Percentiles rank a stretch among this genome's conserved stretches.
Conservation (phyloP, 2,888 invertebrate species). For the Eumerus sabulonum region DNA sequence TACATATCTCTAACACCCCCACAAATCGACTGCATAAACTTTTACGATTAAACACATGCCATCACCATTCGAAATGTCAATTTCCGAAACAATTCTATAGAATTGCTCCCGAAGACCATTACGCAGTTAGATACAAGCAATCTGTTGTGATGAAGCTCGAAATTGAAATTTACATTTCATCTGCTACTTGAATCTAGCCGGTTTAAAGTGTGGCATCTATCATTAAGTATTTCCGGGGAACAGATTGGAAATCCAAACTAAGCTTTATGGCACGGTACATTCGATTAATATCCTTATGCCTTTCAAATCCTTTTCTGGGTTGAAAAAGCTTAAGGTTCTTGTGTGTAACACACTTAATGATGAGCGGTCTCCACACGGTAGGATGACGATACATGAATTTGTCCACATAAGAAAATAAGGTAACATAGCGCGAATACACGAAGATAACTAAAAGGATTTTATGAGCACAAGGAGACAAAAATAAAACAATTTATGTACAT, state of each 20-base stretch:
- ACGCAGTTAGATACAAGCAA: neutral
- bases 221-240: slow-evolving; percentile 27
- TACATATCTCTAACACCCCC: too few species aligned
- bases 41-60: slow-evolving; percentile 14
- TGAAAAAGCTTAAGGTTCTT: neutral
- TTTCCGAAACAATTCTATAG: slow-evolving; percentile 44
- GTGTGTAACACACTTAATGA: slow-evolving; percentile 23
- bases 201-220: neutral
- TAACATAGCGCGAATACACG: too few species aligned
- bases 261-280: slow-evolving; percentile 9
- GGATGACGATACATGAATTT: slow-evolving; percentile 39
- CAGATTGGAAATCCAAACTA: slow-evolving; percentile 46
- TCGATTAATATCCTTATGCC: slow-evolving; percentile 20
- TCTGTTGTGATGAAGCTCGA: slow-evolving; percentile 4
- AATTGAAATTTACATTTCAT: slow-evolving; percentile 39
- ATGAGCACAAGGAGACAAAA: too few species aligned
- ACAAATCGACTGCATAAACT: slow-evolving; percentile 3
- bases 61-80: slow-evolving; percentile 42
- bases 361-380: slow-evolving; percentile 16
- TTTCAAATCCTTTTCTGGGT: neutral
- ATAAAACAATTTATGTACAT: too few species aligned
- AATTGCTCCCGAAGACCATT: slow-evolving; percentile 15
- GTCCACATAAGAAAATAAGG: too few species aligned
- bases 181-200: neutral
- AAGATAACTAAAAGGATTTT: too few species aligned